Base-by-base conservation (phyloP, 2,797 vertebrate genomes). In the Phoxinus dragarum region DNA sequence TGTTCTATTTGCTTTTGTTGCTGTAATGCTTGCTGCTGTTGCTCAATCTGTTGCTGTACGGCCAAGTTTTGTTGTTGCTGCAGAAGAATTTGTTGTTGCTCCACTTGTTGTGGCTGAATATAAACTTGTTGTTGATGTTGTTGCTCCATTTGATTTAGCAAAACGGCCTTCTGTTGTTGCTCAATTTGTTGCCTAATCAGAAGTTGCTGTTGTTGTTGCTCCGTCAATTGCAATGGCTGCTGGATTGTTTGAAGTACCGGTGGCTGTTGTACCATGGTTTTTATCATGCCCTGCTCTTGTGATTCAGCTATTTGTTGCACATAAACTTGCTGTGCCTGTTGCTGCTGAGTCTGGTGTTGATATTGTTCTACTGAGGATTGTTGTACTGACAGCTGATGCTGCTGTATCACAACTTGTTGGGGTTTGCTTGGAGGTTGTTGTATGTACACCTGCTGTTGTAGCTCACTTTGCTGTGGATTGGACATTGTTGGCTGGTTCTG, bases 151-250 rank as follows among this genome's bases (percentile, higher is more conserved):
- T 92, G 91, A 73, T 90, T 90, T 21, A 84, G 77, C 21, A 88
- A 79, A 64, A 56, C 66, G 73, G 19, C 69, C 36, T 77, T 87
- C 49, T 90, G 89, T 44, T 87, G 88, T 27, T 90, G 89, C 68
- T 90, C 89, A 36, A 90, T 72, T 19, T 93, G 92, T 56, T 95
- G 94, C 76, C 95, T 93, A 12, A 88, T 81, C 17, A 86, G 49
- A 68, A 86, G 81, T 9, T 85, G 61, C n/a, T 88, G 84, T 66
- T 92, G 92, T 76, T 92, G 92, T 38, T 92, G 92, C 75, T 94
- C 92, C 79, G 92, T 90, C 80, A 92, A 89, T 75, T 94, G 94
- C 61, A 93, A 89, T 40, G 93, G 92, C 56, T 92, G 85, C 81
- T 92, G 92, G 23, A 94, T 92, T 6, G 93, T 89, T 31, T 91